Evolutionary conservation across 2,113 vertebrate genomes (phyloP).

Genomic region (Mugil cephalus): DNA sequence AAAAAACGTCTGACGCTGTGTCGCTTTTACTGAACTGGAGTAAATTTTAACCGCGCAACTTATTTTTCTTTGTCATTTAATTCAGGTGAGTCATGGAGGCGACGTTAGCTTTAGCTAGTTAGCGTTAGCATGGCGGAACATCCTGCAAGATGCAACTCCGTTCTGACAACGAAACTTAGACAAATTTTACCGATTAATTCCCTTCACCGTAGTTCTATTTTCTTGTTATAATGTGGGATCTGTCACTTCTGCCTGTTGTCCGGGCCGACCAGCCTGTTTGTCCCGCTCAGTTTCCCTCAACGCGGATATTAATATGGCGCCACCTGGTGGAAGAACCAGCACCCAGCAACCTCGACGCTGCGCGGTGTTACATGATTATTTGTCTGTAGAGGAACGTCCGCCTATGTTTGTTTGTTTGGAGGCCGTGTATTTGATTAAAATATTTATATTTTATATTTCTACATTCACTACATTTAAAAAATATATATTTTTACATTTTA

Average conservation of each 20-base stretch:
- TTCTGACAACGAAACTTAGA: not conserved
- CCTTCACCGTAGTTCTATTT: not conserved
- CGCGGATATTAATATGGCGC: not conserved
- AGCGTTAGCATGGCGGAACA: not conserved
- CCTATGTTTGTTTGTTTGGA: too few species aligned
- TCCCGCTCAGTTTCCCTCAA: not conserved
- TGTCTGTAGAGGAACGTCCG: too few species aligned
- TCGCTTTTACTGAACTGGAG: not conserved
- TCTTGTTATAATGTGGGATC: accelerated
- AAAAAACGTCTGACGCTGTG: not conserved
- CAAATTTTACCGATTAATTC: not conserved
- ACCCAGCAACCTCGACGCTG: not conserved
- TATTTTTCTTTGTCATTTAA: too few species aligned
- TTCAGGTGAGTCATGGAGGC: not conserved
- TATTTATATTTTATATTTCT: too few species aligned
- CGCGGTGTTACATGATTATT: too few species aligned
- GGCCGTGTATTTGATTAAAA: too few species aligned
- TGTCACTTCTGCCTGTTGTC: not conserved
- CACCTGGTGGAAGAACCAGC: not conserved
- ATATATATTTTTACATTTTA: too few species aligned
- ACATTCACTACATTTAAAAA: too few species aligned
- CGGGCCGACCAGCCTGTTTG: not conserved
- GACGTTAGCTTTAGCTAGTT: conserved; percentile 14
- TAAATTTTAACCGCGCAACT: too few species aligned
- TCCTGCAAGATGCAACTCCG: not conserved